Evolutionary conservation across 2,797 vertebrate species (phyloP), one percentile per base, ranked within the genome.

Genomic region (Vireo griseus): DNA sequence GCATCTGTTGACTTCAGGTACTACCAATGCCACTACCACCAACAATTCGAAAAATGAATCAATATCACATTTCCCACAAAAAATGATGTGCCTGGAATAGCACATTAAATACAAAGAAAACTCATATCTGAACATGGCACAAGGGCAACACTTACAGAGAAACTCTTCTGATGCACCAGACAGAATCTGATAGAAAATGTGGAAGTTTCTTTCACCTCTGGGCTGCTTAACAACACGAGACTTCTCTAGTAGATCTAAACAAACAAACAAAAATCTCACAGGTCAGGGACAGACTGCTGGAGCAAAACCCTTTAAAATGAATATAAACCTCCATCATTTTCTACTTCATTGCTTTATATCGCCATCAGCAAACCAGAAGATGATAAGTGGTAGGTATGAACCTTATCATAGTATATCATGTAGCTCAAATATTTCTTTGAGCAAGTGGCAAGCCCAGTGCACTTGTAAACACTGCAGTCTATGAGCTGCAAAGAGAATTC

Each of bases 211-310:
- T 98, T 99, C 99, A 55, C 99, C 99, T 96, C 99, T 98, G 16
- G 99, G 99, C 97, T 99, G 99, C 89, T 99, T 99, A 50, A 99
- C 99, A 88, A 99, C 99, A 61, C 99, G 99, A 25, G 99, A 99
- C 96, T 99, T 99, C 98, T 99, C 99, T 75, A 99, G 97, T 35
- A 99, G 98, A 98, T 99, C 99, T 99, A 93, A 94, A 93, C 28
- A 94, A 88, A 75, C 19, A 85, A 69, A 89, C 14, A 93, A 75
- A 94, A 94, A 29, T 55, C 12, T 58, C 35, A 73, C 11, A 61
- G 89, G 79, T 95, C 85, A 95, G 62, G 52, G 72, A 51, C 72
- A 84, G 94, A 74, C 8, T 44, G 40, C 9, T 73, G 29, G 13
- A 75, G 24, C 13, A 55, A 65, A 91, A 31, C 14, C 12, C 20